Base-by-base conservation (phyloP, 2,888 invertebrate genomes). In the Empis stercorea region DNA sequence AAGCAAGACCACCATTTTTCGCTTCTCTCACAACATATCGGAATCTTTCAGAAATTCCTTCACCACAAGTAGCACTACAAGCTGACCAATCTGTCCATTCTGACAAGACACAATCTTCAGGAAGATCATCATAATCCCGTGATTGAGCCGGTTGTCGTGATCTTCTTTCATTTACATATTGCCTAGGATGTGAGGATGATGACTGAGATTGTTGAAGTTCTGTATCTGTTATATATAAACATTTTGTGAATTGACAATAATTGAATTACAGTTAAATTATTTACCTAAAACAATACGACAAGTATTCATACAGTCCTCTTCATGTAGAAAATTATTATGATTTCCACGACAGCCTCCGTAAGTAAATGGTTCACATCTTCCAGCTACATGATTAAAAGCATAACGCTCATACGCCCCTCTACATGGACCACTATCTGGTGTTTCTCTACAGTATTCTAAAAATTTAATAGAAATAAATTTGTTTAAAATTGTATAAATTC, bases 311-410 rank as follows among this genome's bases (percentile, higher is more conserved):
- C 93, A 93, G 60, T 89, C 87, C 27, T 81, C 77, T 55, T 76
- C 76, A 13, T 83, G 81, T 51, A 86, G 75, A 73, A 95, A 96
- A 70, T 92, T 93, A 71, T 96, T 96, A 59, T 80, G 76, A 68
- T 88, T 93, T 37, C 95, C 95, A 48, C 91, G 77, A 56, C 88
- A 89, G 39, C 88, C 88, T 37, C 93, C 89, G 71, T 89, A 97
- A 46, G 76, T 75, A 71, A 97, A 97, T 46, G 86, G 79, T 48
- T 83, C 76, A 67, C 97, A 97, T 71, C 79, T 82, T 48, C 81
- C 75, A 60, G 80, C 80, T 46, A 70, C 68, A 0, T 78, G 66
- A 61, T 86, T 83, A 73, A 85, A 99, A 53, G 86, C 82, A 84
- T 89, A 99, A 48, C 95, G 80, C 57, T 81, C 80, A 70, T 87